Percentiles rank a stretch among this genome's conserved stretches.
These are phyloP conservation scores for Macrosiphum euphorbiae DNA, from an alignment of 2,888 invertebrate species.

Conservation along the genomic window DNA sequence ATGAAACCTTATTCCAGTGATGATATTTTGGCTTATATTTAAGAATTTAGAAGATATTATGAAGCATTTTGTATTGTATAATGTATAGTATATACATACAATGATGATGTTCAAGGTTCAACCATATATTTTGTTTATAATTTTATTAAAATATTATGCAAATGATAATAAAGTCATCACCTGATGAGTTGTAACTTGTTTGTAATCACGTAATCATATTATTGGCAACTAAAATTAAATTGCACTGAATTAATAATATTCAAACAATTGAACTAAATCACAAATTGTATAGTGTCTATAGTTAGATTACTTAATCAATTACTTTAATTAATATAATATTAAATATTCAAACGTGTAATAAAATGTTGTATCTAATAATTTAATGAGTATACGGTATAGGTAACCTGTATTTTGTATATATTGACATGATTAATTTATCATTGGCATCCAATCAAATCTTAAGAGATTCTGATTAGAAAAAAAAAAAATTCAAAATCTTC, in stretches of 20 bases:
- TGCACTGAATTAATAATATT: neutral
- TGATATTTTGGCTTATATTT: neutral
- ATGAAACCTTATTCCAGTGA: neutral
- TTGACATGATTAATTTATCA: neutral
- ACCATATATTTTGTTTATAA: neutral
- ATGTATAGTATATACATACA: fast-evolving
- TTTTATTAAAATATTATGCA: neutral
- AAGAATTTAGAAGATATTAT: neutral
- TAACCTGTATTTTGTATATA: neutral
- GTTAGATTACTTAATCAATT: neutral
- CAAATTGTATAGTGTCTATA: neutral
- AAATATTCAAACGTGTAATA: neutral
- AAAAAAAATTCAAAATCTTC: neutral
- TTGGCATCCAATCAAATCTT: neutral
- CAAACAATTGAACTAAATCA: neutral
- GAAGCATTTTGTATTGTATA: neutral
- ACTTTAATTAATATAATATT: neutral
- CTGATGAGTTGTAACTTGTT: neutral
- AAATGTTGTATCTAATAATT: neutral
- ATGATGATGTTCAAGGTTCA: neutral
- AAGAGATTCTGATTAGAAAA: neutral
- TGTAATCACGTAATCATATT: neutral
- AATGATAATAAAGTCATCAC: neutral
- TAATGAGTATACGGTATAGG: neutral
- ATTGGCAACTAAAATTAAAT: neutral